These are phyloP conservation scores for Nysson spinosus DNA, from an alignment of 2,888 invertebrate species.

Conservation along the genomic window DNA sequence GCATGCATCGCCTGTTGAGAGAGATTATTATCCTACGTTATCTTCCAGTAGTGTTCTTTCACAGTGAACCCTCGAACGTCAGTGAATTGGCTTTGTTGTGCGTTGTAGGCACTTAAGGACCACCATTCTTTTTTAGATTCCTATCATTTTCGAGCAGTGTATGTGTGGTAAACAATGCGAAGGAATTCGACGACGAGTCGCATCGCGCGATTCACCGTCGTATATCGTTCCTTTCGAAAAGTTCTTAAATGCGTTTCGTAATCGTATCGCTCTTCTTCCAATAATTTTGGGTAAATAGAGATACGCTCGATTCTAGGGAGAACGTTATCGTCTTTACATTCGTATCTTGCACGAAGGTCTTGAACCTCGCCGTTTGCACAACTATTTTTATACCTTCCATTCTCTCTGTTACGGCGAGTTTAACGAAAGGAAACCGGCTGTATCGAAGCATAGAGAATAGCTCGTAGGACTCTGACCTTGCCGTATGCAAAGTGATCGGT, in stretches of 20 bases:
- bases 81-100: conserved; percentile 25
- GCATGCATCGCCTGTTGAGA: conserved; percentile 45
- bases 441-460: conserved; percentile 7
- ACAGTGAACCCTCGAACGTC: conserved; percentile 13
- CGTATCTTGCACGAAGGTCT: conserved; percentile 31
- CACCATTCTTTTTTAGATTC: conserved; percentile 18
- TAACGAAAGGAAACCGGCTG: conserved; percentile 26
- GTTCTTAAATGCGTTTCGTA: not conserved
- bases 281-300: conserved; percentile 23
- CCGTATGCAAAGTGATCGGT: conserved; percentile 18
- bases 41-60: conserved; percentile 23
- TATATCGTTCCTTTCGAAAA: not conserved
- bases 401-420: conserved; percentile 9
- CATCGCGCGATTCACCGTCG: too few species aligned
- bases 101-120: not conserved
- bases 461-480: conserved; percentile 40
- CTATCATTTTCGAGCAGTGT: conserved; percentile 22
- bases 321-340: conserved; percentile 24
- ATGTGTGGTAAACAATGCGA: conserved; percentile 16
- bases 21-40: conserved; percentile 37
- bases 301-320: conserved; percentile 22
- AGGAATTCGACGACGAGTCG: not conserved
- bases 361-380: conserved; percentile 25
- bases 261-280: conserved; percentile 1
- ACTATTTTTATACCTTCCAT: conserved; percentile 21